Conservation (phyloP, 2,113 vertebrate genomes). For the Mus pahari region DNA sequence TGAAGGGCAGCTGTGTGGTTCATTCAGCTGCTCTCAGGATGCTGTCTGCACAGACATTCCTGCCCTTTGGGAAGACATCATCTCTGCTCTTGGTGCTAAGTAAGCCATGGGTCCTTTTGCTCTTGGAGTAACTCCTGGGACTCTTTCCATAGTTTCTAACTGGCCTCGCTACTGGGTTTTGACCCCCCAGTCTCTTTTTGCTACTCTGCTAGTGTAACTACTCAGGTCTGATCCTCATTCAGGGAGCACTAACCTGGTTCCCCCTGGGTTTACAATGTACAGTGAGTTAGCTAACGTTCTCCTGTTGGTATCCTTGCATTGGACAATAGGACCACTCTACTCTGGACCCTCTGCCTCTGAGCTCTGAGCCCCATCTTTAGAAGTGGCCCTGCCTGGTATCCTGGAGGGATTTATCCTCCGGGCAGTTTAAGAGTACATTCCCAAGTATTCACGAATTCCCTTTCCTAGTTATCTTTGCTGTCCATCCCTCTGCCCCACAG, state of each 20-base stretch:
- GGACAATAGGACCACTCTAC: neutral
- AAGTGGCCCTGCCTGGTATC: neutral
- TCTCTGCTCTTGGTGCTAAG: neutral
- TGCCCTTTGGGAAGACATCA: neutral
- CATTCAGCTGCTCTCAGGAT: neutral
- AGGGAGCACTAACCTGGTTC: neutral
- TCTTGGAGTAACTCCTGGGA: neutral
- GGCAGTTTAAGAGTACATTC: neutral
- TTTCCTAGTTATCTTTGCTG: neutral
- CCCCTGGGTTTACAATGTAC: neutral
- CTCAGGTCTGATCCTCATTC: neutral
- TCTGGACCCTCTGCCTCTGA: neutral
- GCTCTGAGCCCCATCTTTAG: neutral
- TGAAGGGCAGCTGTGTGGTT: accelerated
- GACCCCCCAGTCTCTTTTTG: neutral
- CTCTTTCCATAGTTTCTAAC: neutral
- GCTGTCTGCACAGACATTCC: neutral
- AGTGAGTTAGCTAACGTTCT: neutral
- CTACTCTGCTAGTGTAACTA: neutral
- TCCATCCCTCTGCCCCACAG: neutral
- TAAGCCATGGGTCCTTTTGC: neutral
- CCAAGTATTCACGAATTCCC: too few species aligned
- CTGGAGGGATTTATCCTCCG: neutral
- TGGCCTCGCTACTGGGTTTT: neutral
- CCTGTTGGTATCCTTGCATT: neutral